Base-by-base conservation (phyloP, 2,888 invertebrate genomes). In the Azorinus chamasolen region DNA sequence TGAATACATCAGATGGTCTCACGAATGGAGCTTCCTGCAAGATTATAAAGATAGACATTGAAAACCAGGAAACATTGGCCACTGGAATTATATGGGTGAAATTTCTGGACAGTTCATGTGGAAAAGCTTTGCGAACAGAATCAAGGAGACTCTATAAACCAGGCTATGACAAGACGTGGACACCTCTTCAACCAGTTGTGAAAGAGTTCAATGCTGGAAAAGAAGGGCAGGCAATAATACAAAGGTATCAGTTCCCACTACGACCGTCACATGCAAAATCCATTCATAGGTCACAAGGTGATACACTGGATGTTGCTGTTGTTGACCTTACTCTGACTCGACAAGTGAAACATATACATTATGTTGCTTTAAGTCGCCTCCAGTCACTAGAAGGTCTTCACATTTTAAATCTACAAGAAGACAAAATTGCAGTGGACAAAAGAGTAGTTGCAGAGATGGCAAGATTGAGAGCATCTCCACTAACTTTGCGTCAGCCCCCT, bases 331-430 rank as follows among this genome's bases (percentile, higher is more conserved):
- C 78, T 24, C 61, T 45, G 1, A 37, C 43, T 57, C 50, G 72
- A 41, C 64, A 55, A 59, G 18, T 69, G 27, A 27, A 68, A n/a
- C 83, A 78, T 39, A 76, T 79, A 32, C 78, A 83, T 51, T 83
- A 57, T 64, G 14, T 45, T 65, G 1, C 46, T 46, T 46, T 46
- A 46, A 20, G 20, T 46, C 16, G 20, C 46, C 46, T 18, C 46
- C 46, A 18, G 20, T 46, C 20, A 46, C 16, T 20, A 20, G 46
- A 46, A 18, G 18, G 46, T 20, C 46, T 18, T 18, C 18, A 46
- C 25, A 59, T 75, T 16, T 22, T 53, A 10, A 53, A 70, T 18
- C 54, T 71, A 20, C 16, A 71, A 25, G 22, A 12, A 18, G 59
- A 61, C 32, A 73, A 73, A 48, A 59, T 73, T 24, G 18, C 59